Base-by-base conservation (phyloP, 2,113 vertebrate genomes). In the Atractosteus spatula region DNA sequence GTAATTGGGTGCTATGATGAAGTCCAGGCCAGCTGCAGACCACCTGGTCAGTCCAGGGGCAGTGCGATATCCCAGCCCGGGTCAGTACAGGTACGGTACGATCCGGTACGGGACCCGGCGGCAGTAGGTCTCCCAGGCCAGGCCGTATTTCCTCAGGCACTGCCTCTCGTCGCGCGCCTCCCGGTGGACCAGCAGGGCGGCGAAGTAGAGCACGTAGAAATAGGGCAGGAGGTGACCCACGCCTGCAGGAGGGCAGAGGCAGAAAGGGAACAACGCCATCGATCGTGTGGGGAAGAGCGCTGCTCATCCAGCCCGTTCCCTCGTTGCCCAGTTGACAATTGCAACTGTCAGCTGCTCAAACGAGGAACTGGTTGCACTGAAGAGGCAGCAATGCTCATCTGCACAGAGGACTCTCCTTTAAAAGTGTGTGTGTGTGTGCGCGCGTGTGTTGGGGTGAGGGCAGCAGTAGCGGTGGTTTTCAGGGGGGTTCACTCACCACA, bases 181-280 rank as follows among this genome's bases (percentile, higher is more conserved):
- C 0, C 95, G 85, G 78, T 97, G 95, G 65, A 95, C 82, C 82
- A 97, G 83, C 78, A 96, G 69, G 1, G 84, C 12, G 0, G 89
- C 84, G 80, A 97, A 96, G 81, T 97, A 97, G 57, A 91, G 67
- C 29, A 96, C 62, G 1, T 96, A 97, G 84, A 97, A 97, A 71
- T 96, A 96, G 13, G 96, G 95, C 62, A 97, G 79, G 14, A 94
- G 77, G 72, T 96, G 93, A 1, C 89, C 89, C 55, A 92, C 77
- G 0, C 95, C 96, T 96, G 73, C 0, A 5, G 56, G 13, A 68
- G 68, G 29, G 29, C 29, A 59, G 56, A 59, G 56, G 12, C 7
- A 13, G 56, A 59, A 12, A 13, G n/a, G 3, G 56, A 59, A 12
- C 10, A 29, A 29, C 29, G 29, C 29, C 29, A 29, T 29, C 29